Evolutionary conservation across 1,140 invertebrate genomes (phyloP).

Genomic region (Achroia grisella): DNA sequence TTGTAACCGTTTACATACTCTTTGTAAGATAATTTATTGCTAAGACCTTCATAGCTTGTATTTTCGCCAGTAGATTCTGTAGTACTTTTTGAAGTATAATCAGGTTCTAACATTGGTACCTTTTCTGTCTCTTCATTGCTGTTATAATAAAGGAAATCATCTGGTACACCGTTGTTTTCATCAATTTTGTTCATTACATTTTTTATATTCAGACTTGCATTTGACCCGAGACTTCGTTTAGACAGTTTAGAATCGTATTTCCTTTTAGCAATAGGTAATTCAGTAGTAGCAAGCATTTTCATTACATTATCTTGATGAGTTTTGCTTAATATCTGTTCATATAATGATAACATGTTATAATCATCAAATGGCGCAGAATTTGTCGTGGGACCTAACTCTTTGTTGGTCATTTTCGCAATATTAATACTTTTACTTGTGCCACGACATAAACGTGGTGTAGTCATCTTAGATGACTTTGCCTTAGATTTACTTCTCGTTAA

Average conservation of each 20-base stretch:
- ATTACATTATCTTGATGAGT: constrained; percentile 28
- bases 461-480: too few relatives aligned
- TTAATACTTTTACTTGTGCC: too few relatives aligned
- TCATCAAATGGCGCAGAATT: constrained; percentile 25
- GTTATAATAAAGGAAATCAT: neutral
- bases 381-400: neutral
- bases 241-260: constrained; percentile 7
- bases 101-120: neutral
- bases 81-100: neutral
- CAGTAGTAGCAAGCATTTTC: constrained; percentile 21
- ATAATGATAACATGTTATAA: constrained; percentile 36
- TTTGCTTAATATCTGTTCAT: constrained; percentile 39
- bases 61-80: constrained; percentile 9
- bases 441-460: too few relatives aligned
- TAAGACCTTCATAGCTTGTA: constrained; percentile 33
- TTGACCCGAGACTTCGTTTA: constrained; percentile 17
- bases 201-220: constrained; percentile 14
- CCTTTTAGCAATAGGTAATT: too few relatives aligned
- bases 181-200: constrained; percentile 13
- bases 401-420: too few relatives aligned
- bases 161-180: constrained; percentile 11
- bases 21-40: constrained; percentile 45
- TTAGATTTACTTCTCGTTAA: too few relatives aligned
- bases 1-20: constrained; percentile 58
- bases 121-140: neutral